These are phyloP conservation scores for Sterna hirundo DNA, from an alignment of 2,113 vertebrate genomes.

Conservation along the genomic window DNA sequence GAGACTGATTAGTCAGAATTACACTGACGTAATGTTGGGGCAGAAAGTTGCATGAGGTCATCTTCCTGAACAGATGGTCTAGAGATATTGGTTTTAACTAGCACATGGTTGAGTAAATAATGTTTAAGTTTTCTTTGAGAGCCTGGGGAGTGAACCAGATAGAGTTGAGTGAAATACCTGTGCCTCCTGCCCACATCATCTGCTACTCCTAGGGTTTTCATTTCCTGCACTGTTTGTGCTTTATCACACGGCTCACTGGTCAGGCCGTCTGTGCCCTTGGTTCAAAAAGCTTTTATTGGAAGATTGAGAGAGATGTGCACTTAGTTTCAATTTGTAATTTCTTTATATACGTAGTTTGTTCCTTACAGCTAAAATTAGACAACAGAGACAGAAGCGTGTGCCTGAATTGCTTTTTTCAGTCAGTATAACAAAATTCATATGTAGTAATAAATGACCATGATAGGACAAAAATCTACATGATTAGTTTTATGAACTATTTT, in stretches of 20 bases:
- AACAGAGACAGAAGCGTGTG: neutral
- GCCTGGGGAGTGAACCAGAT: conserved; percentile 78
- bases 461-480: neutral
- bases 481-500: neutral
- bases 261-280: conserved; percentile 73
- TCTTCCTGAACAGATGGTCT: conserved; percentile 78
- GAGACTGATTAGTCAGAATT: conserved; percentile 55
- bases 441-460: neutral
- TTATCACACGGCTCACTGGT: conserved; percentile 76
- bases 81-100: conserved; percentile 74
- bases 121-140: conserved; percentile 73
- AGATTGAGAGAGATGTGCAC: conserved; percentile 2
- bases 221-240: conserved; percentile 82
- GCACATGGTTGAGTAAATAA: conserved; percentile 77
- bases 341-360: neutral
- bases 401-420: neutral
- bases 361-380: neutral
- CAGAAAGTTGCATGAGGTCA: conserved; percentile 69
- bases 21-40: conserved; percentile 54
- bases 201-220: conserved; percentile 80
- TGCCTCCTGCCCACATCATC: conserved; percentile 76
- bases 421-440: neutral
- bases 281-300: conserved; percentile 46
- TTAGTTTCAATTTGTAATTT: conserved; percentile 24
- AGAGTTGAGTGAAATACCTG: conserved; percentile 62